Conservation (phyloP, 2,797 vertebrate species). For the Geotria australis region DNA sequence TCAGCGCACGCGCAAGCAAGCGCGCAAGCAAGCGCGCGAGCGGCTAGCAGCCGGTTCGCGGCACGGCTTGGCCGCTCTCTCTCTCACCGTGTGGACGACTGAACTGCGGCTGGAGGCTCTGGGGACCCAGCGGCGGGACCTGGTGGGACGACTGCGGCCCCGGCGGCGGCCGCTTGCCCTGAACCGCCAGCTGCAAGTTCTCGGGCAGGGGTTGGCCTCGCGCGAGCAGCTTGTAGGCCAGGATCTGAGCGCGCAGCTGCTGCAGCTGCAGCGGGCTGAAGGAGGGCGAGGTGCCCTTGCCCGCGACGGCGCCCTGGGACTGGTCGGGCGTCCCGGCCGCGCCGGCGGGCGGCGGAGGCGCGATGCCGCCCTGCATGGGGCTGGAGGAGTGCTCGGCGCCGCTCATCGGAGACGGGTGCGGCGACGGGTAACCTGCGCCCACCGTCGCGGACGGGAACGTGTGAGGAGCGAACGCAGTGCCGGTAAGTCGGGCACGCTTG, state of each 20-base stretch:
- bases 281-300: conserved; percentile 45
- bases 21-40: too few relatives aligned
- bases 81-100: not conserved
- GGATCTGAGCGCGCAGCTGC: conserved; percentile 82
- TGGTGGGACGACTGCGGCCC: conserved; percentile 39
- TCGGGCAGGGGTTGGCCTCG: conserved; percentile 77
- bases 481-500: too few relatives aligned
- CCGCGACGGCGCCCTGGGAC: conserved; percentile 42
- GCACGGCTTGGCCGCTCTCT: not conserved
- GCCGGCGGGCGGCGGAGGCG: conserved; percentile 21
- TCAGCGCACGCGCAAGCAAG: too few relatives aligned
- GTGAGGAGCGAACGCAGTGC: not conserved
- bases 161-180: conserved; percentile 73
- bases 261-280: conserved; percentile 81
- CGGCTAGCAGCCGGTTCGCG: too few relatives aligned
- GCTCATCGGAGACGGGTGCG: conserved; percentile 64
- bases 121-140: conserved; percentile 2
- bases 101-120: conserved; percentile 13
- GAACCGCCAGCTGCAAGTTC: conserved; percentile 78
- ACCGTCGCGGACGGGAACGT: not conserved
- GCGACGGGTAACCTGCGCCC: conserved; percentile 58
- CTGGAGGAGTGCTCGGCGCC: conserved; percentile 64
- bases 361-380: conserved; percentile 50
- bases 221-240: conserved; percentile 86
- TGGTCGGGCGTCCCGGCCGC: conserved; percentile 50